These are phyloP conservation scores for Lamprologus speciosus DNA, from an alignment of 2,113 vertebrate genomes.

Conservation along the genomic window DNA sequence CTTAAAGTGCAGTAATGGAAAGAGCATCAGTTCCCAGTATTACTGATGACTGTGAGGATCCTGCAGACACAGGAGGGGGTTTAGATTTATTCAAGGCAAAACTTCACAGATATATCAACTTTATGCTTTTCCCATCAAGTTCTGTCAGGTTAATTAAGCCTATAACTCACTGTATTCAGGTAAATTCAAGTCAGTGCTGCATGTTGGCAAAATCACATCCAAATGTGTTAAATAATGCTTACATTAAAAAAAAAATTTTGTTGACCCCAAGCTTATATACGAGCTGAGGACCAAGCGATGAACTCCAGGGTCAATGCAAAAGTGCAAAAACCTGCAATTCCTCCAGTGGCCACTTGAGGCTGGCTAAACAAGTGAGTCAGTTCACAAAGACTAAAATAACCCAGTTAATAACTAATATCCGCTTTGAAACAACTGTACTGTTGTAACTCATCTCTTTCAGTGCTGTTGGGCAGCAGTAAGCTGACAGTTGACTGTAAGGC, in stretches of 20 bases:
- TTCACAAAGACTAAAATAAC: not conserved
- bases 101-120: constrained; percentile 2
- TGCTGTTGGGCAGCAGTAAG: not conserved
- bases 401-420: not conserved
- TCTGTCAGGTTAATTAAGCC: not conserved
- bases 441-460: not conserved
- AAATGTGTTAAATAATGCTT: not conserved
- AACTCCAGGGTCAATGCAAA: not conserved
- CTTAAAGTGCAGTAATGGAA: not conserved
- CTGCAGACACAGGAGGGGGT: not conserved
- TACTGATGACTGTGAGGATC: not conserved
- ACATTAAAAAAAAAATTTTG: not conserved
- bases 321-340: not conserved
- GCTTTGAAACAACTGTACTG: rapidly evolving
- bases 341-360: not conserved
- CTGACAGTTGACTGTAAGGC: not conserved
- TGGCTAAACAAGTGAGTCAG: not conserved
- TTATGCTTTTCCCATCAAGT: not conserved
- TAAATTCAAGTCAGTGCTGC: not conserved
- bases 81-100: not conserved
- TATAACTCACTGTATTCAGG: not conserved
- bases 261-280: not conserved
- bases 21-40: not conserved
- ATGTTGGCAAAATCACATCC: not conserved
- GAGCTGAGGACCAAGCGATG: rapidly evolving